A percentile compares a stretch with the other conserved stretches of the same genome.
phyloP scores from a whole-genome alignment of 2,888 invertebrate species.

The Chorisops tibialis region DNA sequence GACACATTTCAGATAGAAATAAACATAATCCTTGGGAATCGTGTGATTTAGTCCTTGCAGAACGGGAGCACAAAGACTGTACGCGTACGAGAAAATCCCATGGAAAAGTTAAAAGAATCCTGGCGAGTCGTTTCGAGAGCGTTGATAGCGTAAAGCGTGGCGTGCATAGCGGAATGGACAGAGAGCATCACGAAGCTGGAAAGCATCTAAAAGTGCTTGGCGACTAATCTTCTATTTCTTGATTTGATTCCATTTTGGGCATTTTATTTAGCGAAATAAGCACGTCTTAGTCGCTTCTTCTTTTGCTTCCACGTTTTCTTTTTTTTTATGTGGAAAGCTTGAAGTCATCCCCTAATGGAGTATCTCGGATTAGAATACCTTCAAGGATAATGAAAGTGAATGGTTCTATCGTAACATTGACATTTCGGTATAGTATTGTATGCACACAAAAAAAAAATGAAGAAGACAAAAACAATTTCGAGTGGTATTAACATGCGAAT shows the following conservation, averaged over 20 bases:
- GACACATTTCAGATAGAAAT: conserved; percentile 32
- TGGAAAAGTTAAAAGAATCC: conserved; percentile 11
- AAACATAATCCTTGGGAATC: conserved; percentile 34
- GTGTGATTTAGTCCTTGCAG: conserved; percentile 33
- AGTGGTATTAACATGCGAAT: conserved; percentile 22
- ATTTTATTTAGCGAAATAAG: conserved; percentile 36
- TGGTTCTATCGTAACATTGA: background rate
- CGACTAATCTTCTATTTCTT: conserved; percentile 35
- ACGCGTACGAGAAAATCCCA: conserved; percentile 5
- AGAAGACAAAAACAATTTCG: conserved; percentile 18
- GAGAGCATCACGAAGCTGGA: background rate
- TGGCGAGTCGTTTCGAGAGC: background rate
- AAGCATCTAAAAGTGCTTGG: conserved; percentile 21
- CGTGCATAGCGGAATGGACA: conserved; percentile 4
- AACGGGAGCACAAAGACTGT: background rate
- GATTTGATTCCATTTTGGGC: conserved; percentile 35
- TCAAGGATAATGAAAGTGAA: conserved; percentile 31
- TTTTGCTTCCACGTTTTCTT: conserved; percentile 8
- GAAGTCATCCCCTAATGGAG: conserved; percentile 33
- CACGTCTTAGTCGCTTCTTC: conserved; percentile 31
- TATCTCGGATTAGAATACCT: conserved; percentile 34
- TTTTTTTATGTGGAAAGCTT: conserved; percentile 25
- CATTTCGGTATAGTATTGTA: too few species aligned
- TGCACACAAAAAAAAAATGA: too few species aligned
- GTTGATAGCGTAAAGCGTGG: background rate